These are phyloP conservation scores for Rostratula benghalensis DNA, from an alignment of 2,113 vertebrate species.

Conservation along the genomic window DNA sequence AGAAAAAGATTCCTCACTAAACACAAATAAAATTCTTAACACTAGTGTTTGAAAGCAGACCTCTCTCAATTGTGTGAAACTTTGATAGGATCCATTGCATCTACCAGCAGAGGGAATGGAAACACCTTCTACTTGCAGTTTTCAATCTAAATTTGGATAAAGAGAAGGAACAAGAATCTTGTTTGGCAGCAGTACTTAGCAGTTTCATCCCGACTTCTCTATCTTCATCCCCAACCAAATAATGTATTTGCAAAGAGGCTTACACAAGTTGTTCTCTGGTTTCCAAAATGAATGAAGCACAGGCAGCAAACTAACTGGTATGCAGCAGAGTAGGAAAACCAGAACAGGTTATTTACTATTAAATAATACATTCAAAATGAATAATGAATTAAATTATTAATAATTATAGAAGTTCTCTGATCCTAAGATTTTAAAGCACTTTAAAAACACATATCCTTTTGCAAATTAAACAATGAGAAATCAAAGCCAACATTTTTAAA, in stretches of 20 bases:
- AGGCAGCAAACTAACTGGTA: background rate
- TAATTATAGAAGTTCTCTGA: background rate
- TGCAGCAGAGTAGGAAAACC: background rate
- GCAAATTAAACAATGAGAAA: slow-evolving; percentile 11
- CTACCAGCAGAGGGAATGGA: background rate
- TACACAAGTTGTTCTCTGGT: background rate
- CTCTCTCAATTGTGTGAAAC: background rate
- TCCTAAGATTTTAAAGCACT: background rate
- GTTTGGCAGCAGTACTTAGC: background rate
- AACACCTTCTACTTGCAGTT: background rate
- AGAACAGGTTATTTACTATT: background rate
- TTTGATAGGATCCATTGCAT: background rate
- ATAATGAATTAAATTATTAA: background rate
- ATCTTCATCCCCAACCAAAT: background rate
- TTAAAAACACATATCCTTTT: background rate
- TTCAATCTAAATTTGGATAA: background rate
- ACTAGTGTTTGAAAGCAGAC: background rate
- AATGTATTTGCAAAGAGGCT: background rate
- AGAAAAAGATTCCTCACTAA: background rate
- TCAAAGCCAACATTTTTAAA: background rate
- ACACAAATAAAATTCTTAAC: background rate
- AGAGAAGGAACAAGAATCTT: background rate
- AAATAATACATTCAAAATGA: background rate
- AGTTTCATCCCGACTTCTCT: background rate
- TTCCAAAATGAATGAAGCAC: background rate